Percentiles rank a stretch among this genome's conserved stretches.
Evolutionary conservation across 1,140 invertebrate species (phyloP).

Genomic region (Aphidius gifuensis): DNA sequence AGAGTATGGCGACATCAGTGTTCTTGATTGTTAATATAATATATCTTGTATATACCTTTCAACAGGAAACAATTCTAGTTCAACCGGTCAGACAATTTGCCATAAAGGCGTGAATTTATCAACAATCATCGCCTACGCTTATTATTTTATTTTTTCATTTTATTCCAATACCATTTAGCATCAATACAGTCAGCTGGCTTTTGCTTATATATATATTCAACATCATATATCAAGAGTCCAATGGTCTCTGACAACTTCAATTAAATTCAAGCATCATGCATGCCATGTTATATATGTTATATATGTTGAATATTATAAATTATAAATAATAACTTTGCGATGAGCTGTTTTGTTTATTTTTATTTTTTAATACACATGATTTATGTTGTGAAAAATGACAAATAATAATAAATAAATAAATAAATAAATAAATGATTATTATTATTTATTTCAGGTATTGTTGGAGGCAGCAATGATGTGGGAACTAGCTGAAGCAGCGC

Average conservation of each 20-base stretch:
- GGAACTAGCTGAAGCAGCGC: conserved; percentile 35
- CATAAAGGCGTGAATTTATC: conserved; percentile 18
- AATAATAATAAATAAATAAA: conserved; percentile 6
- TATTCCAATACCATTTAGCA: neutral
- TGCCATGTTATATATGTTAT: neutral
- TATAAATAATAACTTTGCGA: neutral
- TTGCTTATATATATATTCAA: neutral
- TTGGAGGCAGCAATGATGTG: conserved; percentile 44
- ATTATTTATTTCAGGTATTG: conserved; percentile 40
- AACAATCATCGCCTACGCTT: conserved; percentile 15
- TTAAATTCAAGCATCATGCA: conserved; percentile 4
- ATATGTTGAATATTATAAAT: neutral
- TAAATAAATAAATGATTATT: no score
- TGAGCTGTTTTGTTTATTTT: conserved; percentile 15
- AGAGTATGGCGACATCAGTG: no score
- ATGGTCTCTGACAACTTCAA: conserved; percentile 10
- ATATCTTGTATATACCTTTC: conserved; percentile 42
- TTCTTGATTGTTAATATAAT: conserved; percentile 19
- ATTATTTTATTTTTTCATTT: conserved; percentile 5
- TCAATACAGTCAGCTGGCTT: no score
- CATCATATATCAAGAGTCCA: neutral
- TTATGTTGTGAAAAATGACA: conserved; percentile 12
- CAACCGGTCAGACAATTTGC: conserved; percentile 16
- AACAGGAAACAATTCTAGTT: conserved; percentile 41
- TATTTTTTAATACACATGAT: conserved; percentile 16